Conservation (phyloP, 2,797 vertebrate genomes). For the Periparus ater region DNA sequence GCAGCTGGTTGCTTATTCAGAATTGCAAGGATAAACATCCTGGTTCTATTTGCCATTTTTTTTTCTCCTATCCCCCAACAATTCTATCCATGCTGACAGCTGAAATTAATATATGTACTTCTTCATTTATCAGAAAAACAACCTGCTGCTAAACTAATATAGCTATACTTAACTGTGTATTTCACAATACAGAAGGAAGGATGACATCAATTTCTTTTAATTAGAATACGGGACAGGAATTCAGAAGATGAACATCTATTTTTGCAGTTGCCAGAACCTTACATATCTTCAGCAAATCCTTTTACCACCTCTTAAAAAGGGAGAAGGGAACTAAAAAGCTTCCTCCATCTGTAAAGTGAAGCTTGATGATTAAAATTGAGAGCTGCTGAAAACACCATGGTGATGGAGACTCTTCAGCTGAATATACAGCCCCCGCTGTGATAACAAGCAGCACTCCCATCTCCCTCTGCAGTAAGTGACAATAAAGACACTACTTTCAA, state of each 20-base stretch:
- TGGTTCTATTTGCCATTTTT: not conserved
- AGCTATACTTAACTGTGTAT: not conserved
- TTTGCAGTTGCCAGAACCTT: not conserved
- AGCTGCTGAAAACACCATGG: slow-evolving; percentile 20
- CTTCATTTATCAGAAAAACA: not conserved
- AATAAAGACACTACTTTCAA: not conserved
- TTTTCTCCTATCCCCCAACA: not conserved
- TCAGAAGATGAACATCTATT: not conserved
- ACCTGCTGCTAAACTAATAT: not conserved
- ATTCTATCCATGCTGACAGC: not conserved
- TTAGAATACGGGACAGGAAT: not conserved
- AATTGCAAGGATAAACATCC: not conserved
- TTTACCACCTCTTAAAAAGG: not conserved
- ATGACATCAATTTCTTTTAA: not conserved
- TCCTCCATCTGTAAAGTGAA: not conserved
- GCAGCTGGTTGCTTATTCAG: not conserved
- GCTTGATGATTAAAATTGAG: not conserved
- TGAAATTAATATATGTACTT: not conserved
- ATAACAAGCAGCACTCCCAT: not conserved
- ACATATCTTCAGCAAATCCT: not conserved
- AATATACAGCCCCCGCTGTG: not conserved
- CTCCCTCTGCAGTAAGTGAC: not conserved
- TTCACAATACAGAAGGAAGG: not conserved
- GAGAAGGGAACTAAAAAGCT: not conserved
- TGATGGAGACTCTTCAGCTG: not conserved